These are phyloP conservation scores for Lysandra bellargus DNA, from an alignment of 2,888 invertebrate species.

Conservation along the genomic window DNA sequence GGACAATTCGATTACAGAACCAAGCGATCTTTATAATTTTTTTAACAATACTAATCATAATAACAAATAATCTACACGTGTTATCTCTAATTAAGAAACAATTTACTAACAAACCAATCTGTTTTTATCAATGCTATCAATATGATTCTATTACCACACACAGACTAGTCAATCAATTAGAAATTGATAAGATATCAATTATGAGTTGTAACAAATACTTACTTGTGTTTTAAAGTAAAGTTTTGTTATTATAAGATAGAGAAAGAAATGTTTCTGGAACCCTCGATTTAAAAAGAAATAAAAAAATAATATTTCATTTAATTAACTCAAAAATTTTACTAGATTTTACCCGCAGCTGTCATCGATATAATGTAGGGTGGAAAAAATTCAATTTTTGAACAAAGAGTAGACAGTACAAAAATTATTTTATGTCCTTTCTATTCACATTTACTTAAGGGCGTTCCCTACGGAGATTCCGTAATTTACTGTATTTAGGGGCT, in stretches of 20 bases:
- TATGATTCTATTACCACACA: neutral
- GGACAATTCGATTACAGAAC: too few species aligned
- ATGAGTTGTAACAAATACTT: neutral
- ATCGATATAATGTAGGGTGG: too few species aligned
- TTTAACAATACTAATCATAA: neutral
- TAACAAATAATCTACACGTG: neutral
- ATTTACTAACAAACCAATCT: neutral
- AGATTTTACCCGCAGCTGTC: neutral
- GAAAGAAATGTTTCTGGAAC: neutral
- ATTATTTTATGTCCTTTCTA: too few species aligned
- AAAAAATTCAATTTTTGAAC: too few species aligned
- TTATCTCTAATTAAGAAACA: neutral
- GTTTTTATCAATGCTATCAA: neutral
- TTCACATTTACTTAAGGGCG: too few species aligned
- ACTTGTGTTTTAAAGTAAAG: neutral
- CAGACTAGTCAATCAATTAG: constrained; percentile 6
- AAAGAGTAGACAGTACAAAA: too few species aligned
- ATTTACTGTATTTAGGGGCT: too few species aligned
- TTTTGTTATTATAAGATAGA: neutral
- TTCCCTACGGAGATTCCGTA: too few species aligned
- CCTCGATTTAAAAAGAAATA: too few species aligned
- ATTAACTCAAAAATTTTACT: too few species aligned
- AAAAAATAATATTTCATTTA: too few species aligned
- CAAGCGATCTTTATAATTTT: too few species aligned
- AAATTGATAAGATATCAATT: neutral